Evolutionary conservation across 2,113 vertebrate species (phyloP), one percentile per base, ranked within the genome.

Genomic region (Addax nasomaculatus): DNA sequence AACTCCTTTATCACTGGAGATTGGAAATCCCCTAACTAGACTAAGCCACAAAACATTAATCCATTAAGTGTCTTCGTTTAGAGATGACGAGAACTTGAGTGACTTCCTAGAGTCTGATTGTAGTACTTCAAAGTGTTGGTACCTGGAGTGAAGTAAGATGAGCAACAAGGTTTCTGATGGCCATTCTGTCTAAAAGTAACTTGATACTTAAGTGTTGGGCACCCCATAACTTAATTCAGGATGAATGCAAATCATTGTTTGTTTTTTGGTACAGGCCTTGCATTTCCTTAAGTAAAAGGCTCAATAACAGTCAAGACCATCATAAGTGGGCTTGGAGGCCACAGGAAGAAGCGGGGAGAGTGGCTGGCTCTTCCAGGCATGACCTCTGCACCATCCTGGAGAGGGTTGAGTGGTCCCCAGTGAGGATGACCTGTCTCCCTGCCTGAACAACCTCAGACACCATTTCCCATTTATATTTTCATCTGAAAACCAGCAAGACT

Each of bases 281-380:
- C 13, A 11, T 13, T 51, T 93, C 33, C 11, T 36, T 23, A 23
- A 53, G n/a, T 23, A 21, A 62, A 73, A 88, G 55, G 3, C 30
- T 36, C 62, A 39, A 4, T 15, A 33, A 57, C 15, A 51, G 21
- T 30, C n/a, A 43, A 88, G 43, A 29, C 62, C 36, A 14, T 11
- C 21, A 15, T 6, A 94, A 79, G 33, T 1, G 19, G 64, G 29
- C 43, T 55, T 57, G 36, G 57, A 53, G 62, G 70, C 67, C 51
- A 29, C 0, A 0, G 3, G 25, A 45, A 47, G 49, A 53, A 55
- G 17, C 0, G 0, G 17, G 6, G 47, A 73, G 55, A n/a, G n/a
- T 6, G 73, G 27, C 9, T 8, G 29, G 14, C 27, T 45, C 36
- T 45, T 30, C 58, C 27, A 2, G 7, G 10, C 39, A 2, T 1